phyloP scores from a whole-genome alignment of 2,113 vertebrate genomes.

The Psophia crepitans region DNA sequence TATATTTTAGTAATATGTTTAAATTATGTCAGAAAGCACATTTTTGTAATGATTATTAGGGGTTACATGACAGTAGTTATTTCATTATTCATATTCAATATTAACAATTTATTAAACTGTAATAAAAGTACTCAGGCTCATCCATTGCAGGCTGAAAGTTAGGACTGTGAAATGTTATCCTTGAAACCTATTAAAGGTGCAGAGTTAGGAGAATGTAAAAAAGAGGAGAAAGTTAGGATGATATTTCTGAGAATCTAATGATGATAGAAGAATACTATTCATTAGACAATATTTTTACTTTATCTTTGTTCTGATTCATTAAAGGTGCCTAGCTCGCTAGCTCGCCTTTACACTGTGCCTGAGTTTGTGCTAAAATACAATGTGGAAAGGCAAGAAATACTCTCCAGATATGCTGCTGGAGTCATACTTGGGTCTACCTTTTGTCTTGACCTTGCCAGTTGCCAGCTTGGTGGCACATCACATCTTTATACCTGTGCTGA shows the following conservation, averaged over 20 bases:
- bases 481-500: neutral
- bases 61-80: constrained; percentile 28
- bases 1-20: constrained; percentile 38
- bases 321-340: neutral
- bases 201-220: neutral
- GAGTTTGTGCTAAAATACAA: neutral
- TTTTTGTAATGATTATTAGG: constrained; percentile 47
- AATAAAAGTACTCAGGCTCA: constrained; percentile 34
- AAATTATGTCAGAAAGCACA: constrained; percentile 50
- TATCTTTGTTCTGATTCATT: neutral
- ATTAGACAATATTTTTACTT: neutral
- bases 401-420: neutral
- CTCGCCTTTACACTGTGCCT: neutral
- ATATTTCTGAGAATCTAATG: neutral
- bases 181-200: constrained; percentile 36
- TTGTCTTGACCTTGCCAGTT: neutral
- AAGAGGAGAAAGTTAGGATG: neutral
- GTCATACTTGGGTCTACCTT: neutral
- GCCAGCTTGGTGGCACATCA: neutral
- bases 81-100: constrained; percentile 63
- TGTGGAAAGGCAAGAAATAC: neutral
- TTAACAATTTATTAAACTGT: constrained; percentile 64
- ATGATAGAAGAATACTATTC: neutral
- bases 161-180: constrained; percentile 40
- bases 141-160: neutral